These are phyloP conservation scores for Mus caroli DNA, from an alignment of 2,797 vertebrate genomes.

Conservation along the genomic window DNA sequence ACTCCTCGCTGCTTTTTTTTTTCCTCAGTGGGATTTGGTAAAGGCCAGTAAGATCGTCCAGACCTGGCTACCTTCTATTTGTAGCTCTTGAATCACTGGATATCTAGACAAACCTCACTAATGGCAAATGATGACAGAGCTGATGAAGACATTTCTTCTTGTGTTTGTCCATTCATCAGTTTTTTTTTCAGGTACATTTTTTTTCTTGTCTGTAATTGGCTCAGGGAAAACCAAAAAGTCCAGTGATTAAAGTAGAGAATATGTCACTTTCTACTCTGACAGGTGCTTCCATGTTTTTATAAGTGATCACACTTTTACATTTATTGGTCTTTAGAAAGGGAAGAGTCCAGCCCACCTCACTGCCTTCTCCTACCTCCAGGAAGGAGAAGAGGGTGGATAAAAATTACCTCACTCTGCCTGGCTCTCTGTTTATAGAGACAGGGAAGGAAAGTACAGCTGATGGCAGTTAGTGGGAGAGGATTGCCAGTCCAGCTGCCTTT, in stretches of 20 bases:
- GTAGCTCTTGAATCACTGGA: not conserved
- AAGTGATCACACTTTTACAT: not conserved
- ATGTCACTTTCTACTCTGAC: not conserved
- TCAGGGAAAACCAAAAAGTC: not conserved
- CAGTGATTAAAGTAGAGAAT: not conserved
- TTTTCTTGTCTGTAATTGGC: constrained; percentile 46
- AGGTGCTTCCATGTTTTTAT: not conserved
- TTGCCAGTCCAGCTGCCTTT: constrained; percentile 41
- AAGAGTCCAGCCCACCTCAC: not conserved
- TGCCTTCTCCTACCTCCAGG: not conserved
- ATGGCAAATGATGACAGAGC: not conserved
- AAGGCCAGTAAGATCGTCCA: not conserved
- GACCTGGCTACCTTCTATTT: not conserved
- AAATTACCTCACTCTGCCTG: not conserved
- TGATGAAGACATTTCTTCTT: not conserved
- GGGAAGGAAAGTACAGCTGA: not conserved
- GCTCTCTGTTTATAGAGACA: constrained; percentile 19
- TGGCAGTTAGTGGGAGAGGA: not conserved
- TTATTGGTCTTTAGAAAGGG: constrained; percentile 15
- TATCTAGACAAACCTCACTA: not conserved
- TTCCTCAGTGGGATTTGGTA: not conserved
- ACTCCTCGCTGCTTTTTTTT: not conserved
- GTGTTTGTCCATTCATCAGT: not conserved
- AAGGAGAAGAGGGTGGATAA: not conserved
- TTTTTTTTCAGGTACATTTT: constrained; percentile 31